Conservation (phyloP, 1,140 invertebrate species). For the Philopotamus ludificatus region DNA sequence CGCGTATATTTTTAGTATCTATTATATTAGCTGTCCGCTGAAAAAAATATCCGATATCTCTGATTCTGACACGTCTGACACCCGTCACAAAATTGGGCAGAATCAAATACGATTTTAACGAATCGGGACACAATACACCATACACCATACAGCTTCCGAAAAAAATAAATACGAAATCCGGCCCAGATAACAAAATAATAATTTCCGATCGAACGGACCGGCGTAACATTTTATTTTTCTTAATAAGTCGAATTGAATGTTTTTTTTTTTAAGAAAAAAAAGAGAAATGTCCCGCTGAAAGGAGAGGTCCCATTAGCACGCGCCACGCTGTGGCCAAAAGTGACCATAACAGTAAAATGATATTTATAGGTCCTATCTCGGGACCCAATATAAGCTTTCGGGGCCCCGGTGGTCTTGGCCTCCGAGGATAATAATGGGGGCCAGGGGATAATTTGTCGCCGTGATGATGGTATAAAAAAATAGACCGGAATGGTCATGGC, state of each 20-base stretch:
- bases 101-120: no score
- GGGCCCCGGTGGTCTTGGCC: background rate
- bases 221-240: no score
- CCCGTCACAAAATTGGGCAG: no score
- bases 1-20: no score
- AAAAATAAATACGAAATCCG: no score
- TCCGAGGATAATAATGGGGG: slow-evolving; percentile 12
- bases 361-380: slow-evolving; percentile 35
- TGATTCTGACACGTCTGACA: no score
- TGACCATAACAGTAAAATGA: slow-evolving; percentile 38
- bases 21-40: no score
- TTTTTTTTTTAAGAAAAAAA: background rate
- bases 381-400: slow-evolving; percentile 16
- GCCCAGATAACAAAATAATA: no score
- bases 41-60: no score
- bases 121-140: no score
- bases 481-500: slow-evolving; percentile 7
- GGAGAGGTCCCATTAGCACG: slow-evolving; percentile 32
- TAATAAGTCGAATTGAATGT: slow-evolving; percentile 31
- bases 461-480: slow-evolving; percentile 29
- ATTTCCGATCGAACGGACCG: no score
- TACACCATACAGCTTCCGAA: no score
- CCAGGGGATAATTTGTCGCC: slow-evolving; percentile 28
- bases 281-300: slow-evolving; percentile 17
- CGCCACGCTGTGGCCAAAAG: slow-evolving; percentile 31